Evolutionary conservation across 2,797 vertebrate species (phyloP).

Genomic region (Phataginus tricuspis): DNA sequence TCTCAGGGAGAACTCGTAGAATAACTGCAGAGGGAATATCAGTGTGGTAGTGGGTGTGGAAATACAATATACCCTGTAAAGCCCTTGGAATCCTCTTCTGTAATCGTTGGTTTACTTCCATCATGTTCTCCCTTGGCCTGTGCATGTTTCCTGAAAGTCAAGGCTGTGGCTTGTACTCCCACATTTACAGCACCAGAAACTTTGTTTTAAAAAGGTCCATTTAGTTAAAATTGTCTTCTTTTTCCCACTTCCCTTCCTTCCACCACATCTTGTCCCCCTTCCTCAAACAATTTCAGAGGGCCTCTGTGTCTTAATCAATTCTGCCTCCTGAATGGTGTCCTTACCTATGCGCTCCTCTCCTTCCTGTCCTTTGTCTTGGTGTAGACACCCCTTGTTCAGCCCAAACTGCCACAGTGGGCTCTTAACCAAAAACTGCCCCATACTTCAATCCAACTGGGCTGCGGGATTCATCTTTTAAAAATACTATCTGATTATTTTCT

Average conservation of each 20-base stretch:
- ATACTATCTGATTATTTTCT: background rate
- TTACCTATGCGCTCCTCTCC: background rate
- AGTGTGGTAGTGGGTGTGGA: background rate
- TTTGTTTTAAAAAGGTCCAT: background rate
- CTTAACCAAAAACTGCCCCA: background rate
- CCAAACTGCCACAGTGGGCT: background rate
- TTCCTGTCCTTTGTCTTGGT: background rate
- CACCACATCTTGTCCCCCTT: background rate
- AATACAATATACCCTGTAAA: accelerated
- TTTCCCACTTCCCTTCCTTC: background rate
- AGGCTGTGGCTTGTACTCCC: background rate
- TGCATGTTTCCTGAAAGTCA: background rate
- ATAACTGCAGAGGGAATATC: background rate
- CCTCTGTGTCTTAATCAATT: background rate
- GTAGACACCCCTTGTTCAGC: background rate
- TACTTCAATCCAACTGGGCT: background rate
- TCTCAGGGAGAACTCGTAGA: background rate
- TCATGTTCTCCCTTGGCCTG: background rate
- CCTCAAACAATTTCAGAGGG: background rate
- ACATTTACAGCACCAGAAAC: background rate
- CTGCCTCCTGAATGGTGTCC: background rate
- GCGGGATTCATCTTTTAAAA: background rate
- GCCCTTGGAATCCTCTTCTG: background rate
- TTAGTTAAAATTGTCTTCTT: background rate
- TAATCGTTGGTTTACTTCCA: background rate